Base-by-base conservation (phyloP, 2,113 vertebrate species). In the Spea multiplicata region DNA sequence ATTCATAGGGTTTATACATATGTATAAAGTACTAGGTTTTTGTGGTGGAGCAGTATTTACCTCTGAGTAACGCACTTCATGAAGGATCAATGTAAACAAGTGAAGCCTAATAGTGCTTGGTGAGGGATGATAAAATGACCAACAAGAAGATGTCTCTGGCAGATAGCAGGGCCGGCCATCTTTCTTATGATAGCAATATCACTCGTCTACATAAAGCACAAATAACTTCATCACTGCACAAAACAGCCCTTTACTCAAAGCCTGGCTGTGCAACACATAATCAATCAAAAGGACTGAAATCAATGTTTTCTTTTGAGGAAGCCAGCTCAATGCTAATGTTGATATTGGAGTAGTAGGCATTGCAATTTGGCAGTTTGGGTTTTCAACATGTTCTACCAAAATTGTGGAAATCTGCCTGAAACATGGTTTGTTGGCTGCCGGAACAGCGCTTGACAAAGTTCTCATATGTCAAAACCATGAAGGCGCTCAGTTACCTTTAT, bases 171-270 rank as follows among this genome's bases (percentile, higher is more conserved):
- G 30, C 30, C 30, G 30, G 30, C 2, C 30, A 30, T 30, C 30
- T 30, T 30, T 30, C 30, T 30, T 30, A 30, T 30, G 30, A 30
- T 2, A 30, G 30, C 30, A 30, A 30, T 30, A 30, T 30, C 30
- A 30, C 30, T 30, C 30, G 30, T 30, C 30, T 30, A 30, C 30
- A 1, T 30, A 30, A 30, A 30, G 70, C 66, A 66, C 49, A 73
- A 50, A 66, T 65, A 44, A 14, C 45, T 45, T 67, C 64, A 75
- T 52, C 52, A 57, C 73, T 85, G 84, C 84, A 59, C 55, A 90
- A 89, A 91, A 86, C 62, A 87, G 70, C 82, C 80, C 79, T 81
- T 84, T 83, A 80, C 85, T 86, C 61, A 78, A 77, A 78, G 55
- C 83, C 83, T 73, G 66, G 73, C 59, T 83, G 76, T 80, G 83